These are phyloP conservation scores for Esox lucius DNA, from an alignment of 2,797 vertebrate species.

Conservation along the genomic window DNA sequence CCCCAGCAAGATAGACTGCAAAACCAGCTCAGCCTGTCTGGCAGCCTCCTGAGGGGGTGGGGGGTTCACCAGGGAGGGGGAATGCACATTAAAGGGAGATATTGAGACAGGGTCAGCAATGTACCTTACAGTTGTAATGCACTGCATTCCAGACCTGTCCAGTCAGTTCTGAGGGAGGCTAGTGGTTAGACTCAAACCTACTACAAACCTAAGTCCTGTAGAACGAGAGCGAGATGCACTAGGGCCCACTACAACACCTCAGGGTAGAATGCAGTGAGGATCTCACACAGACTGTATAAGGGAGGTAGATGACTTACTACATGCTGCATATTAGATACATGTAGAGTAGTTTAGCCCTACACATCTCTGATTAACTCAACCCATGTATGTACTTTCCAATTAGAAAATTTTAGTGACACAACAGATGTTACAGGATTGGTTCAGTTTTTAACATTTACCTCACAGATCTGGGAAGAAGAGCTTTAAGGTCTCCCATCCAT, in stretches of 20 bases:
- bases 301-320: slow-evolving; percentile 16
- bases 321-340: slow-evolving; percentile 10
- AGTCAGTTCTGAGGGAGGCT: slow-evolving; percentile 37
- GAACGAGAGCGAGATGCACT: slow-evolving; percentile 9
- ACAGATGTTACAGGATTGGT: slow-evolving; percentile 14
- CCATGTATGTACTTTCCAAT: slow-evolving; percentile 26
- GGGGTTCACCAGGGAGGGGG: not conserved
- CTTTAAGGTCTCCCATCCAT: slow-evolving; percentile 61
- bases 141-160: slow-evolving; percentile 57
- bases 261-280: slow-evolving; percentile 22
- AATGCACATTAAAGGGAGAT: not conserved
- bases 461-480: slow-evolving; percentile 38
- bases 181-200: slow-evolving; percentile 23
- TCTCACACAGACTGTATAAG: slow-evolving; percentile 12
- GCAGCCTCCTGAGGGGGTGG: slow-evolving; percentile 75
- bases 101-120: not conserved
- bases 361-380: slow-evolving; percentile 14
- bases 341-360: slow-evolving; percentile 8
- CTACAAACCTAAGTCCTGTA: slow-evolving; percentile 12
- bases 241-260: slow-evolving; percentile 10
- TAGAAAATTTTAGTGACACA: slow-evolving; percentile 8
- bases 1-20: slow-evolving; percentile 90
- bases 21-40: slow-evolving; percentile 83
- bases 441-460: slow-evolving; percentile 17
- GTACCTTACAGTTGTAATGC: slow-evolving; percentile 36